Conservation (phyloP, 2,113 vertebrate genomes). For the Indri indri region DNA sequence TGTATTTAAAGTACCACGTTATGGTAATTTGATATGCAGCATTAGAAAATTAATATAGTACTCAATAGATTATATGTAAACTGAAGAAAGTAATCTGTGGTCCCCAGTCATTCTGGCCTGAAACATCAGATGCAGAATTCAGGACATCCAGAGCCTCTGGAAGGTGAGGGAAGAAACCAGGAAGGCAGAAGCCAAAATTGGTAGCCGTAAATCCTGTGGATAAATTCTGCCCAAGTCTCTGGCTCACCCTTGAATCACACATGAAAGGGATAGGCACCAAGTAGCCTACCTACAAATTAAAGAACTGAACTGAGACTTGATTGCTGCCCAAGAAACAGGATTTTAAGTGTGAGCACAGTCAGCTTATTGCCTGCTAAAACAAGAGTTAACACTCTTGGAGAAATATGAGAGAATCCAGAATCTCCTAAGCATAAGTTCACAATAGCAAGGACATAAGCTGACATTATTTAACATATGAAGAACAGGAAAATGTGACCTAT, state of each 20-base stretch:
- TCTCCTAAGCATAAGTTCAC: background rate
- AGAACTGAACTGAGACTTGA: background rate
- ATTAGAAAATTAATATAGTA: background rate
- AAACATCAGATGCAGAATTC: background rate
- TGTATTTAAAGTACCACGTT: background rate
- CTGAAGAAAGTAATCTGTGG: background rate
- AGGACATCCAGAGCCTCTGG: background rate
- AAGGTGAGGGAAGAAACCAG: background rate
- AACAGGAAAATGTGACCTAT: background rate
- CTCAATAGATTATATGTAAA: background rate
- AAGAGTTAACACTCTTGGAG: background rate
- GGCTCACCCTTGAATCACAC: background rate
- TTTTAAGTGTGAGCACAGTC: background rate
- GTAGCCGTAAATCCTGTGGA: background rate
- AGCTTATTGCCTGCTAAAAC: background rate
- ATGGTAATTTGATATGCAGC: background rate
- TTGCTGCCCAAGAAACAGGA: background rate
- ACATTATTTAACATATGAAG: background rate
- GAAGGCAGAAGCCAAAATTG: background rate
- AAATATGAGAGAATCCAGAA: background rate
- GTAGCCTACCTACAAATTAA: background rate
- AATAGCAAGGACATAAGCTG: background rate
- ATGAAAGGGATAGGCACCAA: background rate
- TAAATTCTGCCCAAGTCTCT: background rate
- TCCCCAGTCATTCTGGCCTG: background rate